Evolutionary conservation across 2,797 vertebrate species (phyloP), one percentile per base, ranked within the genome.

Genomic region (Phoeniculus purpureus): DNA sequence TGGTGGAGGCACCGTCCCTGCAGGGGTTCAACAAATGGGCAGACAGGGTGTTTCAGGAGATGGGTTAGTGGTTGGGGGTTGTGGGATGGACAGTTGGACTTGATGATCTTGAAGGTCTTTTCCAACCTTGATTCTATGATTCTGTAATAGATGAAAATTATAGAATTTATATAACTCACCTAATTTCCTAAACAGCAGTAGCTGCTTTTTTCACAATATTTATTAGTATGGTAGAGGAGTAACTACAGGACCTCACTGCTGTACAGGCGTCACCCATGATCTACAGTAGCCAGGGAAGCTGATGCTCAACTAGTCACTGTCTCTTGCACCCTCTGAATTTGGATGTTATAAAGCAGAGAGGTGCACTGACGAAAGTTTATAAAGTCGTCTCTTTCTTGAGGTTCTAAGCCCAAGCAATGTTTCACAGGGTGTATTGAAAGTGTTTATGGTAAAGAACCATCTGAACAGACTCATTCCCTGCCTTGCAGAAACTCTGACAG

Each of bases 401-500:
- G 27, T 25, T 51, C 31, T 27, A 59, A 61, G 43, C 4, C 65
- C 0, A 1, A 88, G 23, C 12, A 61, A 1, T 58, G 71, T 72
- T 81, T 86, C 79, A 59, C 0, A 68, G 47, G 10, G 19, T 10
- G 12, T 54, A 79, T 60, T 85, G 60, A 5, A 71, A 65, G 15
- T 21, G 32, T 15, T 43, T 31, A 66, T 13, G 54, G 76, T 45
- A 84, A 70, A 55, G 67, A 85, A 31, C 12, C 73, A 87, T 14
- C 50, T 58, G 80, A 90, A 50, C 64, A 61, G 88, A 68, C 51
- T 48, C 8, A 7, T 7, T 78, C 51, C 34, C 48, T 54, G 70
- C 48, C 48, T 56, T 25, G 73, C 43, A 87, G 15, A 48, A 84
- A 61, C 62, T 58, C 83, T 84, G 92, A 84, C 47, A 91, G 61